Evolutionary conservation across 2,113 vertebrate genomes (phyloP).

Genomic region (Pitta sordida): DNA sequence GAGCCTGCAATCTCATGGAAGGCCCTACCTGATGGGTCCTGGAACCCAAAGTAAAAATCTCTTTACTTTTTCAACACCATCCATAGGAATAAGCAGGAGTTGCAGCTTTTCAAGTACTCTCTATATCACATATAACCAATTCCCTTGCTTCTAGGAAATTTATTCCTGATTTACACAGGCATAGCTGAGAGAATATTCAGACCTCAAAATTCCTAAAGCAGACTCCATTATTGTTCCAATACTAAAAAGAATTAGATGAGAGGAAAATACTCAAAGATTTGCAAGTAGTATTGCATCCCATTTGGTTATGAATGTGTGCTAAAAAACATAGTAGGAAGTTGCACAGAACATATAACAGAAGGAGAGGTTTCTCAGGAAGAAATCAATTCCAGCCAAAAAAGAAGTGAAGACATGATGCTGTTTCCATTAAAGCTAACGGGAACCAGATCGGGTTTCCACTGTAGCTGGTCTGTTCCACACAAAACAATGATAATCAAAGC

Average conservation of each 20-base stretch:
- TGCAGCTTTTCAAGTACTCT: not conserved
- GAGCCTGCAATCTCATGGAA: not conserved
- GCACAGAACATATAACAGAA: not conserved
- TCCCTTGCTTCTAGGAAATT: not conserved
- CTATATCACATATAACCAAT: not conserved
- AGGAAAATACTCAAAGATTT: not conserved
- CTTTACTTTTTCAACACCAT: not conserved
- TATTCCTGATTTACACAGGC: not conserved
- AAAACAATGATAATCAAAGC: conserved; percentile 2
- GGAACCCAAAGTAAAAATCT: not conserved
- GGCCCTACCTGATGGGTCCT: fast-evolving
- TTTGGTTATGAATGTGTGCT: not conserved
- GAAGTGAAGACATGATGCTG: not conserved
- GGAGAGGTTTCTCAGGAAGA: not conserved
- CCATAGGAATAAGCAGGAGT: not conserved
- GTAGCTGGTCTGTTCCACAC: not conserved
- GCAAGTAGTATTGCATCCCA: not conserved
- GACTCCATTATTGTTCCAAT: not conserved
- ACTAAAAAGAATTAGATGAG: not conserved
- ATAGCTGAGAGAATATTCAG: not conserved
- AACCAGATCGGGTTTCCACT: conserved; percentile 10
- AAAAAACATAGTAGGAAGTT: not conserved
- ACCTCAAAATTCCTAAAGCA: not conserved
- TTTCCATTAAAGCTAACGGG: not conserved
- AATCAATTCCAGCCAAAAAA: not conserved